Percentiles rank a stretch among this genome's conserved stretches.
Evolutionary conservation across 2,888 invertebrate genomes (phyloP).

Genomic region (Elaeidobius kamerunicus): DNA sequence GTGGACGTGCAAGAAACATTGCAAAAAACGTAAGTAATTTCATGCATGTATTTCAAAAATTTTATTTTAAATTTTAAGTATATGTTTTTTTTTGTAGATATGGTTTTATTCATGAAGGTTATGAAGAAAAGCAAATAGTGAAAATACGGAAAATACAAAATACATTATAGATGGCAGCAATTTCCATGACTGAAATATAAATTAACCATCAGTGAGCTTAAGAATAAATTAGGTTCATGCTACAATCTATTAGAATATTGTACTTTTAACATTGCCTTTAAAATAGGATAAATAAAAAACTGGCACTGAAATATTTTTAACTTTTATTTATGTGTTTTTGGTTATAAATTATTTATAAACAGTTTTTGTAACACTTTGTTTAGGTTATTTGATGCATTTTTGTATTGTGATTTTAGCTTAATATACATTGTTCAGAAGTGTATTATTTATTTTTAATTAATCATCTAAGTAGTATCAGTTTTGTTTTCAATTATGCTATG

Average conservation of each 20-base stretch:
- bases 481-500: not conserved
- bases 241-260: not conserved
- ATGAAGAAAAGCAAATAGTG: conserved; percentile 65
- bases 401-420: conserved; percentile 15
- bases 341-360: conserved; percentile 8
- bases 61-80: not conserved
- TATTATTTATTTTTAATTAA: too few relatives aligned
- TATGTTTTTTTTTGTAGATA: conserved; percentile 59
- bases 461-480: not conserved
- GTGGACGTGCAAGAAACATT: too few relatives aligned
- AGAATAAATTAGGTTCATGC: not conserved
- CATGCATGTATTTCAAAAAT: too few relatives aligned
- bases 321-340: conserved; percentile 14
- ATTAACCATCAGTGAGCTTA: not conserved
- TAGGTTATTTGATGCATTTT: conserved; percentile 15
- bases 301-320: conserved; percentile 2
- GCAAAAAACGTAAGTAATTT: too few relatives aligned
- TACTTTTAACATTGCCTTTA: not conserved
- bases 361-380: conserved; percentile 5
- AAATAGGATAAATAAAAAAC: not conserved
- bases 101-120: conserved; percentile 91
- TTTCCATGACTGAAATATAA: not conserved
- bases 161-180: not conserved
- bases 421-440: too few relatives aligned
- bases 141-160: not conserved